Base-by-base conservation (phyloP, 92 coral and sea anemone genomes). In the Phenganax subtilis region DNA sequence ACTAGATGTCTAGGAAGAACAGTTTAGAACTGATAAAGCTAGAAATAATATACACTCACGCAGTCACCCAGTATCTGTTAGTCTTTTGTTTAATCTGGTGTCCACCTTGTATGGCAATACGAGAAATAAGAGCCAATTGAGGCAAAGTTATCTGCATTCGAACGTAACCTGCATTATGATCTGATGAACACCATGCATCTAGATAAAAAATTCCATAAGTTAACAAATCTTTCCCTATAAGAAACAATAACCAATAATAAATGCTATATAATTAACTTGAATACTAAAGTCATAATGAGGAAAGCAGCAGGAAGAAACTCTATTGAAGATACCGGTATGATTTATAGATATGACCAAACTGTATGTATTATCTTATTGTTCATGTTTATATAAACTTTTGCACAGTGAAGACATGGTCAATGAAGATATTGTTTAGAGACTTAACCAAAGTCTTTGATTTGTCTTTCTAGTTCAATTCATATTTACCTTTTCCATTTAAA, bases 171-270 rank as follows among this genome's bases (percentile, higher is more conserved):
- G 28, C 31, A 37, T 96, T 96, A 80, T 83, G 88, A 57, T 96
- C 97, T 0, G 96, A 70, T 3, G 97, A 91, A 63, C 99, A 96
- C 97, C 97, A 96, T 7, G 96, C 99, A 78, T 92, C 99, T 61
- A 54, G 51, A 51, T 77, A 31, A 10, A 70, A 12, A 59, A 59
- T 20, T 12, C 17, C 7, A 53, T 14, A 52, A 20, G 14, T 27
- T 16, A 17, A 20, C 14, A 29, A 29, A 54, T 27, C 29, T 28
- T 9, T 9, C 17, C 8, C 28, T 20, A 61, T 6, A 17, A 28
- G 7, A 62, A 62, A 20, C 68, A 62, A 28, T 17, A 17, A 15
- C 27, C 1, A 25, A 59, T 59, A 59, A 59, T 59, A 59, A 14
- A 10, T 20, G 16, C 7, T 14, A 14, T 6, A 10, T 10, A 15